Base-by-base conservation (phyloP, 2,113 vertebrate species). In the cattle (Bos taurus) region DNA sequence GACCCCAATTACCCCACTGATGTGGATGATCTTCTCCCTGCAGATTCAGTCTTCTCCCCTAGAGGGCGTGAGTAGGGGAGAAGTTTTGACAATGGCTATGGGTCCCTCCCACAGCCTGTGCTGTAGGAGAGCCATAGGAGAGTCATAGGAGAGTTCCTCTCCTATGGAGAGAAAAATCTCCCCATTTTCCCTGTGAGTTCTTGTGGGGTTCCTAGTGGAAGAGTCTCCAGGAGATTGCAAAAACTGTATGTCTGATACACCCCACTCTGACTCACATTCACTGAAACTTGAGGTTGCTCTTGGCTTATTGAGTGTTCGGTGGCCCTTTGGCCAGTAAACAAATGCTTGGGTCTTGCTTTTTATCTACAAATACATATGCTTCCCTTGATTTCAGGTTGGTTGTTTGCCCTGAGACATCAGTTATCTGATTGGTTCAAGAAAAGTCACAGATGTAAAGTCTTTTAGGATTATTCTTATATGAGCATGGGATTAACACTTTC, bases 61-160 rank as follows among this genome's bases (percentile, higher is more conserved):
- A 57, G 52, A 83, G 17, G 25, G 23, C 9, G 9, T 2, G 60
- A 82, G 86, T 48, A 9, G 23, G 40, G 52, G 30, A 48, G 7
- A 30, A 5, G 4, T 67, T 40, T 17, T 52, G 28, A 59, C 15
- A 10, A 28, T 78, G 30, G 23, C 40, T 59, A 30, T 26, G 62
- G 3, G 23, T 54, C 33, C 15, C 4, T n/a, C 5, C 21, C 2
- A 19, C 2, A 6, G 23, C 7, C 5, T 50, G 30, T 5, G 87
- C 59, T 11, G 0, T 59, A 16, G 26, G 77, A 50, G 15, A 28
- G 15, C 15, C 64, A 23, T 36, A 36, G 17, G 9, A 19, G 16
- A 19, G 62, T 33, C 30, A 7, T 62, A 62, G 30, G 0, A n/a
- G 62, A n/a, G n/a, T 82, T 60, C 78, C 30, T 83, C 9, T 36